A percentile compares a stretch with the other conserved stretches of the same genome.
phyloP scores from a whole-genome alignment of 1,140 invertebrate genomes.

The Neelides sp. region DNA sequence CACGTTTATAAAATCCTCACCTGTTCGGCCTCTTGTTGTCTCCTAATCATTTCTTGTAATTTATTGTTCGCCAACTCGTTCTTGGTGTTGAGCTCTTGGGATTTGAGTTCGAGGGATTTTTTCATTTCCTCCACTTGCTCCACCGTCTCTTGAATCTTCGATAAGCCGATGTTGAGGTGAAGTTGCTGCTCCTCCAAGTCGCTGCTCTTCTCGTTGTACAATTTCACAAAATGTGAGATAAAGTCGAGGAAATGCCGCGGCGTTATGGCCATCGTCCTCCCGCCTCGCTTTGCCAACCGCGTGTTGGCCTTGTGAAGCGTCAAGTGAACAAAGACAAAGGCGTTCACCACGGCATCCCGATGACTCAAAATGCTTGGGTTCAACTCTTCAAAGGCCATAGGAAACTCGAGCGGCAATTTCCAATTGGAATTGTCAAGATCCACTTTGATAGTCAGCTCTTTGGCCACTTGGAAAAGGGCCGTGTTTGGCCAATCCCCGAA shows the following conservation, averaged over 20 bases:
- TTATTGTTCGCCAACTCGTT: slow-evolving; percentile 98
- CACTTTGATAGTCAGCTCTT: slow-evolving; percentile 44
- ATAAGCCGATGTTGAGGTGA: slow-evolving; percentile 95
- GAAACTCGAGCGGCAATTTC: slow-evolving; percentile 75
- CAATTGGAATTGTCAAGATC: slow-evolving; percentile 72
- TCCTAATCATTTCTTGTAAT: slow-evolving; percentile 96
- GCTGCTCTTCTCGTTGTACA: slow-evolving; percentile 94
- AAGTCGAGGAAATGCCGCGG: slow-evolving; percentile 98
- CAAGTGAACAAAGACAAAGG: slow-evolving; percentile 96
- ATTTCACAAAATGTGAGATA: slow-evolving; percentile 97
- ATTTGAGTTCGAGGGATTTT: slow-evolving; percentile 93
- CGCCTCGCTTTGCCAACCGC: slow-evolving; percentile 74
- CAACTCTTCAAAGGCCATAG: slow-evolving; percentile 59
- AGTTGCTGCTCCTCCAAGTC: slow-evolving; percentile 97
- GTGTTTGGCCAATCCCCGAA: slow-evolving; percentile 99
- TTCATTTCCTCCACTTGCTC: slow-evolving; percentile 99
- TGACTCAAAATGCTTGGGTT: slow-evolving; percentile 64
- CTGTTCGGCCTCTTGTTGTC: slow-evolving; percentile 98
- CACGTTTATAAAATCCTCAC: too few species aligned
- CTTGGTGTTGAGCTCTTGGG: slow-evolving; percentile 63
- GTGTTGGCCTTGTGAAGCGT: slow-evolving; percentile 88
- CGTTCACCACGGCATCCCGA: slow-evolving; percentile 91
- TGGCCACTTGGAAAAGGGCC: slow-evolving; percentile 76
- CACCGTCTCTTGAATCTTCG: slow-evolving; percentile 98
- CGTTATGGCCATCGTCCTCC: slow-evolving; percentile 91